These are phyloP conservation scores for Sinonovacula constricta DNA, from an alignment of 1,140 invertebrate genomes.

Conservation along the genomic window DNA sequence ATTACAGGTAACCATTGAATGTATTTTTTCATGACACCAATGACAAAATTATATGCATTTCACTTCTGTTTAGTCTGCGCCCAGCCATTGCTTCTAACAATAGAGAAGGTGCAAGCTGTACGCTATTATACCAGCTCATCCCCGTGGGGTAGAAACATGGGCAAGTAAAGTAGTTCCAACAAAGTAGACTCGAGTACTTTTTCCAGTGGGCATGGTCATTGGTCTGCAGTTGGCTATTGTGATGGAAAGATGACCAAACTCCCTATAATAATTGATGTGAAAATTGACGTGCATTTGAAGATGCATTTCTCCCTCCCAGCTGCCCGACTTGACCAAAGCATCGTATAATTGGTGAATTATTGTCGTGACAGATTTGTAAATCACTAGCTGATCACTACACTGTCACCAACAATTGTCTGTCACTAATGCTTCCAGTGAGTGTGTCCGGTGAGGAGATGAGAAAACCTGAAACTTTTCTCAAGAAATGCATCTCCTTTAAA, in stretches of 20 bases:
- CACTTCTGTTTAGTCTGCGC: constrained; percentile 10
- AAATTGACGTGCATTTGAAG: constrained; percentile 45
- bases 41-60: constrained; percentile 25
- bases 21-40: constrained; percentile 36
- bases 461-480: neutral
- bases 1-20: constrained; percentile 45
- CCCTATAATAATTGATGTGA: constrained; percentile 9
- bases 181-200: neutral
- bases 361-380: neutral
- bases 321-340: constrained; percentile 2
- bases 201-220: neutral
- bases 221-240: neutral
- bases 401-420: neutral
- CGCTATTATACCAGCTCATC: neutral
- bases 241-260: neutral
- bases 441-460: neutral
- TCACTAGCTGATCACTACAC: neutral
- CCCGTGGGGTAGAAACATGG: constrained; percentile 1
- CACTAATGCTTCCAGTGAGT: neutral
- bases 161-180: neutral
- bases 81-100: constrained; percentile 27
- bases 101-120: constrained; percentile 40
- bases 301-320: constrained; percentile 39
- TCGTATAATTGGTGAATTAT: neutral
- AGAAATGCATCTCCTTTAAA: neutral